Conservation (phyloP, 2,888 invertebrate genomes). For the Plebejus argus region DNA sequence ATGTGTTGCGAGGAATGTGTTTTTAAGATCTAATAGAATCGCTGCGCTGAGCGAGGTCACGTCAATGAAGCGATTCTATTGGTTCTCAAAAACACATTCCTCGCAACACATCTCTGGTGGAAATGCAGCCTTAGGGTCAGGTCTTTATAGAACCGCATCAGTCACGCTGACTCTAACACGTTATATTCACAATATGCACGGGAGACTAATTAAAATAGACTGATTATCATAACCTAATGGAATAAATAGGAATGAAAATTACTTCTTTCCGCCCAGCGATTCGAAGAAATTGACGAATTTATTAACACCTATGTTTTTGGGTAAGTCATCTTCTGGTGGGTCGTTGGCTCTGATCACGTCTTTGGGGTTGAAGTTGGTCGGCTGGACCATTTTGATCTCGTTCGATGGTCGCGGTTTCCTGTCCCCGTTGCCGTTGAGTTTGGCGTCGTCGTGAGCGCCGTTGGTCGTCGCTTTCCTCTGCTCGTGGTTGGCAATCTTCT, state of each 20-base stretch:
- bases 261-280: slow-evolving; percentile 73
- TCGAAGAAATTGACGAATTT: slow-evolving; percentile 77
- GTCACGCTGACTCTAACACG: background rate
- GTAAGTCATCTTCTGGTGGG: slow-evolving; percentile 73
- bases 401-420: slow-evolving; percentile 61
- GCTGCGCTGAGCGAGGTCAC: too few relatives aligned
- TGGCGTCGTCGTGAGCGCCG: slow-evolving; percentile 28
- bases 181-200: background rate
- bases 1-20: too few relatives aligned
- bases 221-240: slow-evolving; percentile 19
- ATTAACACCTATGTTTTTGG: slow-evolving; percentile 75
- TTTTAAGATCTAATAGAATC: too few relatives aligned
- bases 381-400: slow-evolving; percentile 70
- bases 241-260: slow-evolving; percentile 39
- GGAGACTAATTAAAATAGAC: background rate
- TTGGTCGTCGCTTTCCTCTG: slow-evolving; percentile 25
- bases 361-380: slow-evolving; percentile 60
- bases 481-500: slow-evolving; percentile 32
- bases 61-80: too few relatives aligned
- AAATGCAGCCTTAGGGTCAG: background rate
- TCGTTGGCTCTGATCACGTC: slow-evolving; percentile 74
- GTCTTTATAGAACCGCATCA: background rate
- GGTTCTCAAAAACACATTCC: too few relatives aligned
- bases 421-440: slow-evolving; percentile 52
- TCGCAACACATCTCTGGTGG: too few relatives aligned